Evolutionary conservation across 2,888 invertebrate genomes (phyloP).

Genomic region (Blera fallax): DNA sequence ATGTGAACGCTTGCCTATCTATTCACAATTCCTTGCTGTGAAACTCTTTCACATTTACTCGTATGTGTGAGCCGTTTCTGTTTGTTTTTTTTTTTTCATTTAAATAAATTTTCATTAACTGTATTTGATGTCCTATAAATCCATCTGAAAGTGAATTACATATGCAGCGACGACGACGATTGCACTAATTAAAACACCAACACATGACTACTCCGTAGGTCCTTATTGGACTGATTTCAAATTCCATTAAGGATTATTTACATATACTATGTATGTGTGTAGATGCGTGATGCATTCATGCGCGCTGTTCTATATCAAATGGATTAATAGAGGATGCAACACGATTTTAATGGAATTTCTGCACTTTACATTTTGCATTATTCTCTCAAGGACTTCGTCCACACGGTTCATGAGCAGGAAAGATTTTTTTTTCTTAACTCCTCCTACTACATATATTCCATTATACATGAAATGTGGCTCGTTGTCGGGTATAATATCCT

Average conservation of each 20-base stretch:
- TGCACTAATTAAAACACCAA: constrained; percentile 9
- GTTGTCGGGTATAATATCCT: neutral
- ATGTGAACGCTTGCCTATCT: neutral
- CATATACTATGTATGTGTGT: too few species aligned
- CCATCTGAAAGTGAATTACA: too few species aligned
- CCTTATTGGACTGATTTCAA: constrained; percentile 6
- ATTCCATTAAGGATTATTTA: neutral
- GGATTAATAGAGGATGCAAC: constrained; percentile 2
- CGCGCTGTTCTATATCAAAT: neutral
- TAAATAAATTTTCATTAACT: neutral
- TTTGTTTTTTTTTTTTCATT: neutral
- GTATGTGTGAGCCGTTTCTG: neutral
- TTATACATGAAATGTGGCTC: neutral
- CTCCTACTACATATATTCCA: neutral
- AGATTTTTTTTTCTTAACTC: neutral
- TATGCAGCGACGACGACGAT: neutral
- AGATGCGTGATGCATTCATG: constrained; percentile 1
- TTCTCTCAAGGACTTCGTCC: neutral
- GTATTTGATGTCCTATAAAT: neutral
- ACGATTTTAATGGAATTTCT: constrained; percentile 25
- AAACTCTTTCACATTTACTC: neutral
- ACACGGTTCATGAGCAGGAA: neutral
- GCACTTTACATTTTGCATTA: constrained; percentile 8
- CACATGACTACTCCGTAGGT: neutral
- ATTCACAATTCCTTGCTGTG: neutral